Conservation (phyloP, 2,888 invertebrate genomes). For the Cancer borealis region DNA sequence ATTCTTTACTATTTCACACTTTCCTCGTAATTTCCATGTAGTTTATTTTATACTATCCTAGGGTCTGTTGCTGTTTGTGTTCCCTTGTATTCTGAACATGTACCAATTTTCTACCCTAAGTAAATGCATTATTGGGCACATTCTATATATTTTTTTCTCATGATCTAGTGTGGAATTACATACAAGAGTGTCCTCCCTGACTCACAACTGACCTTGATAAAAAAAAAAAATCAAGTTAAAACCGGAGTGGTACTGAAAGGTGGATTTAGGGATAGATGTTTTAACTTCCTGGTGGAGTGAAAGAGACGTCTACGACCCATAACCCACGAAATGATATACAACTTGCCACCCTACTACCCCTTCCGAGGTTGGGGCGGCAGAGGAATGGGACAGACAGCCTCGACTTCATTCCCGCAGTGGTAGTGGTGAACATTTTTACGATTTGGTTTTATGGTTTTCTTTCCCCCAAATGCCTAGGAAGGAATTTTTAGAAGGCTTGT, state of each 20-base stretch:
- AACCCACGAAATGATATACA: not conserved
- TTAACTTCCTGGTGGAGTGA: not conserved
- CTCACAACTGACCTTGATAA: not conserved
- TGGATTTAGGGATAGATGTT: not conserved
- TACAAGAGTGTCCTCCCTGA: not conserved
- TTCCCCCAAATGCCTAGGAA: not conserved
- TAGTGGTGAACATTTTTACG: not conserved
- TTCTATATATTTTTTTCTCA: not conserved
- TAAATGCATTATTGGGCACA: not conserved
- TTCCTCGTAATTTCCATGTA: no score
- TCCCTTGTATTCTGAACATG: no score
- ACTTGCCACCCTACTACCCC: not conserved
- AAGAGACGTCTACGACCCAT: not conserved
- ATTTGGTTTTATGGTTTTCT: conserved; percentile 2
- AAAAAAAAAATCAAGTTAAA: not conserved
- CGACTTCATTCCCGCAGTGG: not conserved
- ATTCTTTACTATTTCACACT: no score
- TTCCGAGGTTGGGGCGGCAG: not conserved
- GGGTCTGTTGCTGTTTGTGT: no score
- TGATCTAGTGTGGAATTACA: not conserved
- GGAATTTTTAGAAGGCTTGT: not conserved
- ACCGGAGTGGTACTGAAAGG: not conserved
- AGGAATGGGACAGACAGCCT: conserved; percentile 20
- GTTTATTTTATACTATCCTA: no score
- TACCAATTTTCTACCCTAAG: not conserved